phyloP scores from a whole-genome alignment of 1,140 invertebrate genomes.

The Drosophila melanogaster region DNA sequence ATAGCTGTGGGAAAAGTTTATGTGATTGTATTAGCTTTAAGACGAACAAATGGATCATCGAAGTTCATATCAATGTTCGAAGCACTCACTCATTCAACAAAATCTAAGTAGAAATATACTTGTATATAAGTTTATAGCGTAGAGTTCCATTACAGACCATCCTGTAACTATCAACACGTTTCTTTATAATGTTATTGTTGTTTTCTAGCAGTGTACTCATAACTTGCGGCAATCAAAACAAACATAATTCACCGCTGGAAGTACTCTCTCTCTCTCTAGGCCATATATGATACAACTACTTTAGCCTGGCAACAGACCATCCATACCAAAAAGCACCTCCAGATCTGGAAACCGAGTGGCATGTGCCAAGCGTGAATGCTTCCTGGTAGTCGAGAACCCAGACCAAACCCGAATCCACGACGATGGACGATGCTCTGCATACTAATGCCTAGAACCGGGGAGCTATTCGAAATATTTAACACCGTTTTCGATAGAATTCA shows the following conservation, averaged over 20 bases:
- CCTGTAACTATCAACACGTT: too few species aligned
- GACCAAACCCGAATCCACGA: conserved; percentile 24
- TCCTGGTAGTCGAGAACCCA: conserved; percentile 52
- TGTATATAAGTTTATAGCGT: too few species aligned
- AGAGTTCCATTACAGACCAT: too few species aligned
- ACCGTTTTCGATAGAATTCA: conserved; percentile 43
- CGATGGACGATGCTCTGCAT: conserved; percentile 57
- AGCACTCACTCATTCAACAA: too few species aligned
- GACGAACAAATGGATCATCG: not conserved
- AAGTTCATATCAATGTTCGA: not conserved
- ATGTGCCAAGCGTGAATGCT: conserved; percentile 55
- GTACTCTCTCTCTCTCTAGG: conserved; percentile 19
- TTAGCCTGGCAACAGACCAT: conserved; percentile 37
- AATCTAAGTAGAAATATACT: too few species aligned
- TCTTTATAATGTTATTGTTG: not conserved
- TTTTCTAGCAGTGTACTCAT: conserved; percentile 27
- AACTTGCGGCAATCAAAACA: conserved; percentile 52
- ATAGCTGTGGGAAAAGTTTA: not conserved
- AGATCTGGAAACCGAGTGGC: conserved; percentile 50
- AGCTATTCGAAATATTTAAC: conserved; percentile 74
- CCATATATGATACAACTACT: conserved; percentile 64
- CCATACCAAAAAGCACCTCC: conserved; percentile 60
- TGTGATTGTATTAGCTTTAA: not conserved
- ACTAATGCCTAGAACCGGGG: conserved; percentile 56
- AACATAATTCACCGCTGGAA: conserved; percentile 45